Evolutionary conservation across 2,888 invertebrate genomes (phyloP), one percentile per base, ranked within the genome.

Genomic region (Peribatodes rhomboidaria): DNA sequence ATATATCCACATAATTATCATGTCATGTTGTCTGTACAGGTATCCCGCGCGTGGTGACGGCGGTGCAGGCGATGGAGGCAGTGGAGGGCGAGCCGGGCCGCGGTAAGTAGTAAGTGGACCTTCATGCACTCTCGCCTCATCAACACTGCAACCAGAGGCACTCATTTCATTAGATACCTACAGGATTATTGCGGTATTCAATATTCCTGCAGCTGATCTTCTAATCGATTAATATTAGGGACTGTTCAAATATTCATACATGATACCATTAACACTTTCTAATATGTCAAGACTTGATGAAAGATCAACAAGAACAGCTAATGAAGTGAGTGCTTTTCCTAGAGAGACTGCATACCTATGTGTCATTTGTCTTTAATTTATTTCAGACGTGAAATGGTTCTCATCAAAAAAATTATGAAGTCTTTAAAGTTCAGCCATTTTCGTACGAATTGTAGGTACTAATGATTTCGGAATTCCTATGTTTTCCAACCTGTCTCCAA

Each of bases 71-170:
- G 76, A 95, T 89, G 95, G 95, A 87, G 88, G 94, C 91, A 72
- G 94, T 87, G 82, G 94, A 88, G 92, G 94, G 89, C 88, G 95
- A 92, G 92, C 95, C 94, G 87, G 95, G 95, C 91, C 95, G 96
- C 94, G 96, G 96, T 96, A 95, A 96, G 96, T 96, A 96, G 96
- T 96, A 96, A 96, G 95, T 96, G 95, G 87, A 86, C 82, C 79
- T 87, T 88, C 92, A 91, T 87, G 92, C 92, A 92, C 92, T 90
- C 86, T 89, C 94, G 89, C 88, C 91, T 88, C 94, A 92, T 67
- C 68, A 85, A 72, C 82, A 80, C 88, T 86, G 83, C 76, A 83
- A 80, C 76, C 61, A 71, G 78, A 61, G 68, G 72, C 80, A 69
- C 75, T 79, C 79, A 75, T 75, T 77, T 74, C 76, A 33, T 55